phyloP scores from a whole-genome alignment of 2,113 vertebrate species.

The Cyprinodon tularosa region DNA sequence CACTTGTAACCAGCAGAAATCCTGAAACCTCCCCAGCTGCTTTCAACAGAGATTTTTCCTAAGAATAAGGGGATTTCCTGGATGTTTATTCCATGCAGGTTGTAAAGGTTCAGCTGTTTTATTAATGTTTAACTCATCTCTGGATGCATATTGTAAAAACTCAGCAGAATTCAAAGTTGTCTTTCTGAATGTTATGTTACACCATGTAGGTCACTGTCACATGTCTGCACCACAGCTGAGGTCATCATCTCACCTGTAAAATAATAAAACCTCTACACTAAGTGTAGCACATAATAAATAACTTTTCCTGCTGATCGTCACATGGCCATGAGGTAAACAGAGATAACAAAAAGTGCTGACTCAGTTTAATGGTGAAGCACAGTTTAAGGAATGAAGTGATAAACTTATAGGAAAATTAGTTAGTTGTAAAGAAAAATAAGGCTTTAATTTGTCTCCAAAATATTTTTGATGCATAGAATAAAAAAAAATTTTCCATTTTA shows the following conservation, averaged over 20 bases:
- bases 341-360: too few relatives aligned
- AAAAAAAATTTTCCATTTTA: too few relatives aligned
- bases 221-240: constrained; percentile 28
- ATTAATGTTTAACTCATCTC: neutral
- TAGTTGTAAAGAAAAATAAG: too few relatives aligned
- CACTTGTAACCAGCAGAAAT: constrained; percentile 30
- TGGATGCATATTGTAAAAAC: neutral
- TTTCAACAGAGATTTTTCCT: neutral
- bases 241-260: constrained; percentile 8
- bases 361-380: too few relatives aligned
- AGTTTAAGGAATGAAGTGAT: too few relatives aligned
- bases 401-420: too few relatives aligned
- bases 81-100: neutral
- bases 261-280: neutral
- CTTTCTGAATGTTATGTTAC: too few relatives aligned
- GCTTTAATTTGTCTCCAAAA: too few relatives aligned
- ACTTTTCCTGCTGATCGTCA: constrained; percentile 50
- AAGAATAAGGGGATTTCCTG: neutral
- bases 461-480: too few relatives aligned
- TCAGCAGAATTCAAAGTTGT: neutral
- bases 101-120: neutral
- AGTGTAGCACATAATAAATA: constrained; percentile 4
- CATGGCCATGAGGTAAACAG: neutral
- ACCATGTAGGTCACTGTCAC: neutral
- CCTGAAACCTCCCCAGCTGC: neutral